Conservation (phyloP, 2,797 vertebrate species). For the Philypnodon macrostomus region DNA sequence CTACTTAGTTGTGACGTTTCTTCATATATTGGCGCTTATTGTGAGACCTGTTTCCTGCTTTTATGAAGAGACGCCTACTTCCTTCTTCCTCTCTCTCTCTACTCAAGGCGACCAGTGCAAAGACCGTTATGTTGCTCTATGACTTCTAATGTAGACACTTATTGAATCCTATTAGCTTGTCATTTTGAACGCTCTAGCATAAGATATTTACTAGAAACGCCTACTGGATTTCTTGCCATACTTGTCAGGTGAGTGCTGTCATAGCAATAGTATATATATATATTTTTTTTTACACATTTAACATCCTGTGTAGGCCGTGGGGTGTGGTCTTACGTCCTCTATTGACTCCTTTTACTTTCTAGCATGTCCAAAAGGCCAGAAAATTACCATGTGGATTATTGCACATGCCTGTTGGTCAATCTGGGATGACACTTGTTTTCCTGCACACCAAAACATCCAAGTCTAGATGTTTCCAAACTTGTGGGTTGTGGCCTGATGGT, state of each 20-base stretch:
- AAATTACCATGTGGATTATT: slow-evolving; percentile 16
- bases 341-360: slow-evolving; percentile 37
- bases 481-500: slow-evolving; percentile 34
- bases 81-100: slow-evolving; percentile 67
- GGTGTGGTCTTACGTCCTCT: slow-evolving; percentile 48
- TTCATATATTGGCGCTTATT: slow-evolving; percentile 70
- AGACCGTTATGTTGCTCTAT: slow-evolving; percentile 38
- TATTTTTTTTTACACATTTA: slow-evolving; percentile 13
- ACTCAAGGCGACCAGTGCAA: slow-evolving; percentile 32
- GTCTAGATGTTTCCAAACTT: slow-evolving; percentile 28
- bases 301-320: slow-evolving; percentile 64
- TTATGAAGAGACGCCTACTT: slow-evolving; percentile 78
- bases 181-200: slow-evolving; percentile 4
- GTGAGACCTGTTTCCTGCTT: slow-evolving; percentile 74
- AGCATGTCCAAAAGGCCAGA: slow-evolving; percentile 20
- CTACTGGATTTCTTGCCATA: slow-evolving; percentile 24
- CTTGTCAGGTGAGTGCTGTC: slow-evolving; percentile 68
- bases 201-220: slow-evolving; percentile 23
- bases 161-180: too few species aligned
- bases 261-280: slow-evolving; percentile 12
- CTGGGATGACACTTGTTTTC: slow-evolving; percentile 24
- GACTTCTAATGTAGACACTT: slow-evolving; percentile 16
- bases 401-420: slow-evolving; percentile 10
- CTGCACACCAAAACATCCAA: slow-evolving; percentile 30
- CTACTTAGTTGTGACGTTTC: too few species aligned